Percentiles rank a stretch among this genome's conserved stretches.
phyloP scores from a whole-genome alignment of 1,140 invertebrate species.

The Aradophagus sp. region DNA sequence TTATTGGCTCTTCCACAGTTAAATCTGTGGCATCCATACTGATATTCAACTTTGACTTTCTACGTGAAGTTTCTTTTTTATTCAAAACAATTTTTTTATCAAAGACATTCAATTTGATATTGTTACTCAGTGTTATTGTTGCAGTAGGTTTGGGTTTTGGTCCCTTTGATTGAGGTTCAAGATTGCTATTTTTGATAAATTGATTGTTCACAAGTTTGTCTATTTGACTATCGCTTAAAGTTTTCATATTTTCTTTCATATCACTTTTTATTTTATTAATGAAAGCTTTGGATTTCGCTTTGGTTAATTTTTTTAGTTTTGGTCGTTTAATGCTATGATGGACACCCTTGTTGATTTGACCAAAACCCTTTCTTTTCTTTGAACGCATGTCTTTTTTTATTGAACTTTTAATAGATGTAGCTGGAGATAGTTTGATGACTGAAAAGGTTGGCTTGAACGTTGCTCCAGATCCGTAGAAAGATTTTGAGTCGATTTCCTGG shows the following conservation, averaged over 20 bases:
- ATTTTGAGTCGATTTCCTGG: conserved; percentile 62
- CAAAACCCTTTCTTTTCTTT: conserved; percentile 48
- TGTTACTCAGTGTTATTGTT: conserved; percentile 62
- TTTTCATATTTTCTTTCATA: conserved; percentile 6
- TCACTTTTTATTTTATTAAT: conserved; percentile 13
- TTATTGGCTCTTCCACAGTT: conserved; percentile 50
- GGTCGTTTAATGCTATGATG: conserved; percentile 66
- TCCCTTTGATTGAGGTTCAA: not conserved
- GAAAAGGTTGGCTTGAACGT: not conserved
- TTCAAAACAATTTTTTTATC: conserved; percentile 49
- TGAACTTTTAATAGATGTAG: not conserved
- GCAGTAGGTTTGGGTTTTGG: conserved; percentile 32
- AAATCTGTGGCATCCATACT: conserved; percentile 65
- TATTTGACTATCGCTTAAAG: not conserved
- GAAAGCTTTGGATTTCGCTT: conserved; percentile 4
- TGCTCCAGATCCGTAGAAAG: conserved; percentile 60
- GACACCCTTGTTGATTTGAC: conserved; percentile 69
- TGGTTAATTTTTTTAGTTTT: conserved; percentile 57
- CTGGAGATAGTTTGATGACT: not conserved
- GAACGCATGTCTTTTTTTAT: conserved; percentile 5
- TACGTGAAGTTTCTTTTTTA: conserved; percentile 37
- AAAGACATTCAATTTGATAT: conserved; percentile 61
- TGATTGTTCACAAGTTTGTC: conserved; percentile 3
- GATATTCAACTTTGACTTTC: conserved; percentile 25
- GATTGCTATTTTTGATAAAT: conserved; percentile 12